Evolutionary conservation across 2,113 vertebrate genomes (phyloP).

Genomic region (Vombatus ursinus): DNA sequence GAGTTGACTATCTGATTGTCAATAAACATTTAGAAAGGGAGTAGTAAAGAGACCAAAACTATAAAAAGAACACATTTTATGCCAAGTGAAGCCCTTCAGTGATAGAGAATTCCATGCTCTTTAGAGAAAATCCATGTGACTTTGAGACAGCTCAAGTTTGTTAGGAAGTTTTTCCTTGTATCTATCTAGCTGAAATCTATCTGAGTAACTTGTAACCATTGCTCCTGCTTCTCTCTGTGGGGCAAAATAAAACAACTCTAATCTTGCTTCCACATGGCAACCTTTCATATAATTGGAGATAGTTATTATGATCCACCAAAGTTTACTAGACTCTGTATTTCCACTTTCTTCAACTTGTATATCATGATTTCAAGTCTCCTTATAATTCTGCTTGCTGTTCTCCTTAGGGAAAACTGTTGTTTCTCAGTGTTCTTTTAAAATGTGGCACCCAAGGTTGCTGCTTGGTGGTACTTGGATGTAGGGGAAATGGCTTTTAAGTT

Average conservation of each 20-base stretch:
- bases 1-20: slow-evolving; percentile 5
- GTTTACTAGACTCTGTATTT: background rate
- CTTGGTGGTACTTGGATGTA: background rate
- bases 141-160: background rate
- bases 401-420: background rate
- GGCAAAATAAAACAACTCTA: background rate
- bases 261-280: background rate
- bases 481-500: background rate
- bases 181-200: background rate
- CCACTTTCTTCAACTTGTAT: background rate
- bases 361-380: background rate
- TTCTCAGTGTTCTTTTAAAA: background rate
- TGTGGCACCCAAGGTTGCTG: background rate
- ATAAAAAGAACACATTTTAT: background rate
- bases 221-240: background rate
- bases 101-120: background rate
- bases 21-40: slow-evolving; percentile 37
- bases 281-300: background rate
- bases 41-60: background rate
- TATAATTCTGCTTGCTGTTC: background rate
- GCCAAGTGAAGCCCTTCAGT: background rate
- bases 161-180: background rate
- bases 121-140: background rate
- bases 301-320: background rate
- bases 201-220: background rate